These are phyloP conservation scores for Austrolebias charrua DNA, from an alignment of 2,797 vertebrate species.

Conservation along the genomic window DNA sequence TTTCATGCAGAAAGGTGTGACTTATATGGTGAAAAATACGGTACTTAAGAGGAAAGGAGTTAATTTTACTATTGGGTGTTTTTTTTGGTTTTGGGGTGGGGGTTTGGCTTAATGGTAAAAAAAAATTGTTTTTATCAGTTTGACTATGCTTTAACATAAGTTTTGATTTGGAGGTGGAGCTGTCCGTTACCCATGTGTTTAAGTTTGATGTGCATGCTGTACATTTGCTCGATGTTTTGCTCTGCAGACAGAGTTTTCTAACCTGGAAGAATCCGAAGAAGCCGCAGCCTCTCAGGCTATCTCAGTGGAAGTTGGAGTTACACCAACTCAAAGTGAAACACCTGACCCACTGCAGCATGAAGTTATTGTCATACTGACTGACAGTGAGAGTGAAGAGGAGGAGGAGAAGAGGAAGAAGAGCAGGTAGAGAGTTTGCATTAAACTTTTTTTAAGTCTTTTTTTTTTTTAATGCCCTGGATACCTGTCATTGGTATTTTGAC, in stretches of 20 bases:
- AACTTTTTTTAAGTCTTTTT: not conserved
- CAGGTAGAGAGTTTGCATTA: slow-evolving; percentile 40
- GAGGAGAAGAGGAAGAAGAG: slow-evolving; percentile 77
- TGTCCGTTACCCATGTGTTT: not conserved
- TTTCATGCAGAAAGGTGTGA: no score
- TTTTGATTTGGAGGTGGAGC: not conserved
- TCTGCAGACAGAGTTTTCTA: slow-evolving; percentile 82
- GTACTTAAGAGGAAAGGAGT: no score
- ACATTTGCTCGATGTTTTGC: not conserved
- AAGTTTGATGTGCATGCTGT: not conserved
- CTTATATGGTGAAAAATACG: no score
- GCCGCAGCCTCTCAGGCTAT: slow-evolving; percentile 83
- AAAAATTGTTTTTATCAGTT: not conserved
- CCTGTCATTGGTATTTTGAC: not conserved
- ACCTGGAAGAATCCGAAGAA: slow-evolving; percentile 85
- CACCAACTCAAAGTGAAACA: slow-evolving; percentile 77
- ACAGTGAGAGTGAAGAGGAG: slow-evolving; percentile 92
- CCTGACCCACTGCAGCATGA: slow-evolving; percentile 85
- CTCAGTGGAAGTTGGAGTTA: slow-evolving; percentile 80
- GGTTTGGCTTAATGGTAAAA: no score
- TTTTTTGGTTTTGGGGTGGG: no score
- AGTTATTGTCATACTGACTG: slow-evolving; percentile 93
- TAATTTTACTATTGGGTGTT: no score
- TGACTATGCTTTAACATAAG: not conserved
- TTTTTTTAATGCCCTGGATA: not conserved